These are phyloP conservation scores for Cheilosia pagana DNA, from an alignment of 2,888 invertebrate genomes.

Conservation along the genomic window DNA sequence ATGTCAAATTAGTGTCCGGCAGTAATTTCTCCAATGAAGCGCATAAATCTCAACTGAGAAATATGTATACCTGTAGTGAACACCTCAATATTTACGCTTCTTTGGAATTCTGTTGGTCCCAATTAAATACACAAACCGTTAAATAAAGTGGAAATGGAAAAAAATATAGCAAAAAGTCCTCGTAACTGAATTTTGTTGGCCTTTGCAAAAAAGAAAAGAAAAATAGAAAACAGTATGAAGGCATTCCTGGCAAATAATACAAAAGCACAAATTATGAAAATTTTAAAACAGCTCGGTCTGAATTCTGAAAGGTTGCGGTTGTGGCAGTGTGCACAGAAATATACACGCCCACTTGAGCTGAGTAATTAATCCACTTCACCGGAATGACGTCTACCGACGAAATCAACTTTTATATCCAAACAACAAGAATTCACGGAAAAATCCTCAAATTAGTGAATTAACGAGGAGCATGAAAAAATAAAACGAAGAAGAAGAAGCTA, in stretches of 20 bases:
- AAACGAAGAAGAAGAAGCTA: constrained; percentile 8
- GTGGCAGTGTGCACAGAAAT: constrained; percentile 56
- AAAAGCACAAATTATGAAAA: constrained; percentile 53
- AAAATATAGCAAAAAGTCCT: background rate
- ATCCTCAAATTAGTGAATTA: constrained; percentile 65
- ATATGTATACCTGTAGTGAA: too few relatives aligned
- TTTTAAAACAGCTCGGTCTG: constrained; percentile 52
- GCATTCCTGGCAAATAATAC: background rate
- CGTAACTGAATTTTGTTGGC: constrained; percentile 1
- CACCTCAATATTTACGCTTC: too few relatives aligned
- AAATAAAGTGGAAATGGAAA: background rate
- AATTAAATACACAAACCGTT: background rate
- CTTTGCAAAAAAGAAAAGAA: constrained; percentile 13
- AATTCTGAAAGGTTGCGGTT: constrained; percentile 59
- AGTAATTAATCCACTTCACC: constrained; percentile 74
- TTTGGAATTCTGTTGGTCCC: too few relatives aligned
- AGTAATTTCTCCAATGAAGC: too few relatives aligned
- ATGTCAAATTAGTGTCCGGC: too few relatives aligned
- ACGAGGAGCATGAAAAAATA: constrained; percentile 32
- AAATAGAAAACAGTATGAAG: background rate
- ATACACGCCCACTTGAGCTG: constrained; percentile 73
- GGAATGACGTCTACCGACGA: constrained; percentile 59
- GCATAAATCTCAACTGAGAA: too few relatives aligned
- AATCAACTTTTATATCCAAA: constrained; percentile 43
- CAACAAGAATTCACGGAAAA: constrained; percentile 45